Base-by-base conservation (phyloP, 2,888 invertebrate genomes). In the Aquatica leii region DNA sequence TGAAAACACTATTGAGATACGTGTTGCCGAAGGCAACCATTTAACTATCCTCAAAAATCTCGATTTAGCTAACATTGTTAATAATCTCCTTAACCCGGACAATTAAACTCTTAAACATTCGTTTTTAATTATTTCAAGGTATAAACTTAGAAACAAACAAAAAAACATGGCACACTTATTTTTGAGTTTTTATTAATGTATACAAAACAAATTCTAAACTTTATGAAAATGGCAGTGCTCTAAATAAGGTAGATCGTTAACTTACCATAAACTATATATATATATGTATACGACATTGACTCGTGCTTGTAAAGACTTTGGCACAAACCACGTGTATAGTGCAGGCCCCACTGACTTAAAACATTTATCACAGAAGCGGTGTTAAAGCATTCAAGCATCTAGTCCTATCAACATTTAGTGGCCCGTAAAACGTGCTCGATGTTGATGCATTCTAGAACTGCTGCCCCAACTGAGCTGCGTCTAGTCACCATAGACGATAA, bases 1-100 rank as follows among this genome's bases (percentile, higher is more conserved):
- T 0, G 84, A 84, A 20, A 83, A 84, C 0, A 82, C 83, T 1
- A 84, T 91, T 0, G 84, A 84, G 0, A 82, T 91, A 0, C 85
- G 87, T 71, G 85, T 84, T 49, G 81, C 90, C n/a, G 90, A 91
- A 73, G 93, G 92, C 8, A 89, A 90, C 75, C 93, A 93, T 73
- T 77, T 86, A 0, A 87, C 87, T 40, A 90, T 93, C 72, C 75
- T 92, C 69, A 87, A 90, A 11, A 90, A 88, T 72, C 83, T 85
- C 51, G 86, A 86, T 69, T 81, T 88, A 51, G 85, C 87, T 0
- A 83, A 86, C 63, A 82, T 87, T n/a, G 87, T 90, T 24, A 88
- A 88, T 66, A 50, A 35, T n/a, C n/a, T n/a, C n/a, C n/a, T n/a
- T n/a, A n/a, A n/a, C n/a, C n/a, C n/a, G n/a, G n/a, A n/a, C n/a